A percentile compares a stretch with the other conserved stretches of the same genome.
Conservation (phyloP, 2,888 invertebrate species). For the Spialia ferax region DNA sequence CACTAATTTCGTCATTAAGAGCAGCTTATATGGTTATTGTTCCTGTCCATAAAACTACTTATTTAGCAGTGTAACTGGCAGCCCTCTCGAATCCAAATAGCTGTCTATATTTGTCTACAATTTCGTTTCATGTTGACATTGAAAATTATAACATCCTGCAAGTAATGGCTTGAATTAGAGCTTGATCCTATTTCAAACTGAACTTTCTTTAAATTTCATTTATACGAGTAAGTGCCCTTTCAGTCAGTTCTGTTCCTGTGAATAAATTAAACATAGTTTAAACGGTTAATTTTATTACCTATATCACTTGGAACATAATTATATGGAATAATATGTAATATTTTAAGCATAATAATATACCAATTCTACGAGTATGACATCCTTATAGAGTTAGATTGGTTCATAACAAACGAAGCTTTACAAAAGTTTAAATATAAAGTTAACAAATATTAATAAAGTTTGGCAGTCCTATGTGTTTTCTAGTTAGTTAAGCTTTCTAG, state of each 20-base stretch:
- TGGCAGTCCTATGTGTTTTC: background rate
- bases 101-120: conserved; percentile 28
- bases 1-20: conserved; percentile 41
- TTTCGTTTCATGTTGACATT: conserved; percentile 38
- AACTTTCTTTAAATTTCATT: conserved; percentile 8
- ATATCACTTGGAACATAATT: too few relatives aligned
- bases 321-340: too few relatives aligned
- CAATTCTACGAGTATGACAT: too few relatives aligned
- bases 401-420: too few relatives aligned
- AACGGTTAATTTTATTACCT: too few relatives aligned
- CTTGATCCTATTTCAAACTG: conserved; percentile 19
- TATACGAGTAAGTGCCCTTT: background rate
- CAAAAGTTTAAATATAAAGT: too few relatives aligned
- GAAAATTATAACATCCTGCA: conserved; percentile 39
- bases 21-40: conserved; percentile 25
- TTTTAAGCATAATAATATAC: too few relatives aligned
- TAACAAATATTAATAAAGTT: too few relatives aligned
- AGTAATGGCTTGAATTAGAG: conserved; percentile 29
- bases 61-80: conserved; percentile 8
- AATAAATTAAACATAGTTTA: background rate
- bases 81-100: conserved; percentile 21
- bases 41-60: conserved; percentile 22
- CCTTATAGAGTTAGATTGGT: too few relatives aligned
- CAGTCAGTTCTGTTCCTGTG: background rate
- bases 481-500: conserved; percentile 19